Evolutionary conservation across 2,113 vertebrate species (phyloP).

Genomic region (Aptenodytes patagonicus): DNA sequence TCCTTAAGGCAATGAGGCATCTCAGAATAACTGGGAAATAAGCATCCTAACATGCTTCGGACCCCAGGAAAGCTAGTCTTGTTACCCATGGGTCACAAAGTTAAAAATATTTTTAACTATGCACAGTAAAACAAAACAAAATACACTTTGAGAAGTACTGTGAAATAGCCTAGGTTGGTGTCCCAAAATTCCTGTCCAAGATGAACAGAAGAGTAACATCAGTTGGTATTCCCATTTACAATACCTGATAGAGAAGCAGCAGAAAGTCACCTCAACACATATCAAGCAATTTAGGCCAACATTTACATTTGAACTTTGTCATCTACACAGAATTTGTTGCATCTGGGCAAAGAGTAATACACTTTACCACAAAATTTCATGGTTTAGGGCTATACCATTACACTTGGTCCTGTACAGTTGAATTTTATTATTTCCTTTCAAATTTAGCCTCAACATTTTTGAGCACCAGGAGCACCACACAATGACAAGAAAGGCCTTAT

Average conservation of each 20-base stretch:
- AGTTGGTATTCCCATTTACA: neutral
- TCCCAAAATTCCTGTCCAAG: neutral
- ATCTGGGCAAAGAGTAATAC: neutral
- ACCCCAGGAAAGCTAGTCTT: neutral
- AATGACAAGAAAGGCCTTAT: neutral
- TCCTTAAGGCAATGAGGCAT: neutral
- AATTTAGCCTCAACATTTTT: neutral
- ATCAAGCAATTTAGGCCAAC: neutral
- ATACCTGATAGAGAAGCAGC: neutral
- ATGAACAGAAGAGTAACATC: neutral
- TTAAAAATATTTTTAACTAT: neutral
- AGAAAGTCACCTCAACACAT: neutral
- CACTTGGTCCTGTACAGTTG: neutral
- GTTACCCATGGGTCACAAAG: neutral
- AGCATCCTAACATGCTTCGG: neutral
- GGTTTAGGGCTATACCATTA: neutral
- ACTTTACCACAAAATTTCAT: neutral
- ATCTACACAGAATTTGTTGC: neutral
- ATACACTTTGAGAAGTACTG: neutral
- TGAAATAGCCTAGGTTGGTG: neutral
- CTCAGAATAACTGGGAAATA: neutral
- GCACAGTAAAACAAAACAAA: neutral
- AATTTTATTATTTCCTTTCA: neutral
- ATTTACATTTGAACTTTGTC: neutral
- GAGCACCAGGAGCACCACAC: neutral